Evolutionary conservation across 2,797 vertebrate species (phyloP), one percentile per base, ranked within the genome.

Genomic region (Spatula versicolor): DNA sequence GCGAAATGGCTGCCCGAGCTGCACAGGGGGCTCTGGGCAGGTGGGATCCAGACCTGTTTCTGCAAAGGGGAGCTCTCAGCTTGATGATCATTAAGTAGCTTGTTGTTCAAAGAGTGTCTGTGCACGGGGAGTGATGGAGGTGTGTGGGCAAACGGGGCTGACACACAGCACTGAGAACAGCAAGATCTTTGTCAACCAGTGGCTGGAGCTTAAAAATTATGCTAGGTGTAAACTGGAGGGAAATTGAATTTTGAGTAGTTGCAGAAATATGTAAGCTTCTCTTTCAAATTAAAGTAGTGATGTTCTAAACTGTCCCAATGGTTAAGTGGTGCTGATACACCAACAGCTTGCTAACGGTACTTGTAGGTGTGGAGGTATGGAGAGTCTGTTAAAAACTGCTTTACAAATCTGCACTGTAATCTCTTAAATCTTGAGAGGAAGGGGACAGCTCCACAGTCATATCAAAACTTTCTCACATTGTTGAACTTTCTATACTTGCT

Each of bases 351-450:
- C 33, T 64, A 30, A 22, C 9, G 78, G 12, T 45, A 37, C 20
- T 60, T 77, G 13, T 15, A 25, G 14, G 33, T 54, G 11, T 60
- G 48, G 91, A 68, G 17, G 4, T 62, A 35, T 26, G 13, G 33
- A 76, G 30, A 66, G 12, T 33, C 66, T 52, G n/a, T 56, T 83
- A 68, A 89, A 91, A 88, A 28, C 18, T 35, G 13, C 35, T 90
- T 66, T 86, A 37, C 2, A 33, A 43, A 78, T 63, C 75, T 86
- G 35, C 16, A 45, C 33, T 66, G 39, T 50, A 30, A 3, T 54
- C 43, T 73, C 66, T 95, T 81, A 73, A 72, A 79, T 59, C 71
- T 80, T 85, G 39, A 84, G 64, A 91, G 91, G 81, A 95, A 86
- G 56, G 17, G 21, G n/a, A 80, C 31, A 28, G 43, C 43, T 80